phyloP scores from a whole-genome alignment of 2,888 invertebrate genomes.

The Melipona bicolor region DNA sequence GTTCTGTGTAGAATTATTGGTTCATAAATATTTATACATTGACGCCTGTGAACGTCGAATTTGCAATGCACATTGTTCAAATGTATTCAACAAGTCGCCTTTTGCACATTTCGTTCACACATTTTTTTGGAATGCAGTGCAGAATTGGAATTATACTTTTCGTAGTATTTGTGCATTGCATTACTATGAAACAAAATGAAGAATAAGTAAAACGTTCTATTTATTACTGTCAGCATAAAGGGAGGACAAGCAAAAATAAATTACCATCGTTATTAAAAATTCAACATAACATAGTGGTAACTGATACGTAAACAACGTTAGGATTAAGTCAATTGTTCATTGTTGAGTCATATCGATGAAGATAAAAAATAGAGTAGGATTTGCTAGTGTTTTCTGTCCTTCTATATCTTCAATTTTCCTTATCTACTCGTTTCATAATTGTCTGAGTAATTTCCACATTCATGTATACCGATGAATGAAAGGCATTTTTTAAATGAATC shows the following conservation, averaged over 20 bases:
- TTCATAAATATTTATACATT: conserved; percentile 10
- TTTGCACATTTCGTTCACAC: background rate
- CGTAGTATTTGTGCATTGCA: too few species aligned
- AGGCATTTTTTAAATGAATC: background rate
- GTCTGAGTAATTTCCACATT: background rate
- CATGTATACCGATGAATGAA: background rate
- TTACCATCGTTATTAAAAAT: background rate
- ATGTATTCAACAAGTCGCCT: too few species aligned
- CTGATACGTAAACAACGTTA: background rate
- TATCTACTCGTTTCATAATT: background rate
- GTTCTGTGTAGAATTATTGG: background rate
- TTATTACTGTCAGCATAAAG: too few species aligned
- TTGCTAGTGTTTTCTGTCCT: background rate
- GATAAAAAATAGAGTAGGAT: background rate
- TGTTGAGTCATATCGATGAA: background rate
- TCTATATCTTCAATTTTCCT: background rate
- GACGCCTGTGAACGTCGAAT: background rate
- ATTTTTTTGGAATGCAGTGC: background rate
- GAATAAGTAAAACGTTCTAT: too few species aligned
- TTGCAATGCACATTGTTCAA: background rate
- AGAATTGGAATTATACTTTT: background rate
- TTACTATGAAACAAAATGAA: too few species aligned
- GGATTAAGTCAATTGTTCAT: background rate
- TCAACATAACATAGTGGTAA: background rate
- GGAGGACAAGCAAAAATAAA: too few species aligned